Evolutionary conservation across 92 coral and sea anemone species (phyloP).

Genomic region (Galaxea fascicularis): DNA sequence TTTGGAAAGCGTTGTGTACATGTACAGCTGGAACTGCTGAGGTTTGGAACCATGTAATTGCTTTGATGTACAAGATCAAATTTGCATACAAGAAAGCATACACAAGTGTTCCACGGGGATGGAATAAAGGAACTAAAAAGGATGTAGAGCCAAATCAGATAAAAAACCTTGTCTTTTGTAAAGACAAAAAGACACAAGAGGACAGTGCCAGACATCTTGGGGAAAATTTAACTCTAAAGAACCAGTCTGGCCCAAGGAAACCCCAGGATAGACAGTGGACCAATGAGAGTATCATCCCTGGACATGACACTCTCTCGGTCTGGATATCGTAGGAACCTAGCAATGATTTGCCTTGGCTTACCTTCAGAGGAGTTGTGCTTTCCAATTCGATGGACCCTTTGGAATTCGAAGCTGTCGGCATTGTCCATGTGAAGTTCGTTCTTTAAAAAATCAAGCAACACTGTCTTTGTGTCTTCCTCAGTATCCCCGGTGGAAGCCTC

Average conservation of each 20-base stretch:
- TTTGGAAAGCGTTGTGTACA: too few relatives aligned
- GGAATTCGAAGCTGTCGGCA: not conserved
- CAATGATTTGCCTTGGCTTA: too few relatives aligned
- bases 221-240: too few relatives aligned
- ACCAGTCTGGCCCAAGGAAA: conserved; percentile 72
- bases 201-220: conserved; percentile 45
- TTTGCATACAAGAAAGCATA: conserved; percentile 75
- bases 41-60: conserved; percentile 79
- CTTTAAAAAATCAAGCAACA: conserved; percentile 16
- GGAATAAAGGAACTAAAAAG: conserved; percentile 74
- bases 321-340: too few relatives aligned
- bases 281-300: too few relatives aligned
- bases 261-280: conserved; percentile 65
- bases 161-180: conserved; percentile 62
- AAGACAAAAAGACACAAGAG: conserved; percentile 68
- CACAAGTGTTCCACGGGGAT: conserved; percentile 77
- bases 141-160: conserved; percentile 61
- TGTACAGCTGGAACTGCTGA: conserved; percentile 78
- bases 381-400: too few relatives aligned
- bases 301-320: too few relatives aligned
- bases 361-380: too few relatives aligned
- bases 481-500: not conserved
- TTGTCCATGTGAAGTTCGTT: conserved; percentile 18
- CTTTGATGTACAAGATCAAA: too few relatives aligned
- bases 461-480: conserved; percentile 26